Evolutionary conservation across 2,113 vertebrate species (phyloP), one percentile per base, ranked within the genome.

Genomic region (Anarrhichthys ocellatus): DNA sequence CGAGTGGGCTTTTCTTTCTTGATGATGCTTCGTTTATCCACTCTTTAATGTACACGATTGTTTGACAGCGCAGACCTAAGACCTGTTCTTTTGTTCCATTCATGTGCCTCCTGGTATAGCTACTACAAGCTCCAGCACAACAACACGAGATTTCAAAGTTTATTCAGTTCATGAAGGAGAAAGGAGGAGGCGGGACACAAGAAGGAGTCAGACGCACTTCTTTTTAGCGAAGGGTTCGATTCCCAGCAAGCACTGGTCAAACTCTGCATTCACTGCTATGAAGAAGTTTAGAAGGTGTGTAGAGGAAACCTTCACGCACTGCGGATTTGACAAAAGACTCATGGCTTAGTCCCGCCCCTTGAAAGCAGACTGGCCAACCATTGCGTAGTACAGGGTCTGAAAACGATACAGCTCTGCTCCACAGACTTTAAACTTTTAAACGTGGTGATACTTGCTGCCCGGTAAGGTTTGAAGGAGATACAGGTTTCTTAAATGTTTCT

Each of bases 51-150:
- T 44, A 38, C 50, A 64, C 17, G 52, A 17, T 58, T 11, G 0
- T 61, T 77, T 76, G 38, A 74, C 68, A 73, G 17, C 0, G 7
- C 15, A 22, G 61, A 80, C 76, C 36, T 61, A 29, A 22, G 50
- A 81, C 82, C 64, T 59, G 80, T 81, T 50, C 71, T 73, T 73
- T 69, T 58, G 68, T 71, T 70, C 11, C 46, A n/a, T 46, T 68
- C 62, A 52, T 32, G 29, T 1, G 1, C 27, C 38, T 32, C 11
- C 6, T 22, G 2, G 61, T 32, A 46, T 4, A 59, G 27, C 22
- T 44, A 48, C 15, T 20, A 2, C 10, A 36, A 50, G 32, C 50
- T 50, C 27, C n/a, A 50, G 59, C 48, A 58, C 18, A 52, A 18
- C n/a, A 34, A 65, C 29, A 64, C 6, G 66, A 76, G 62, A 17